Base-by-base conservation (phyloP, 92 coral and sea anemone genomes). In the Siderastrea siderea region DNA sequence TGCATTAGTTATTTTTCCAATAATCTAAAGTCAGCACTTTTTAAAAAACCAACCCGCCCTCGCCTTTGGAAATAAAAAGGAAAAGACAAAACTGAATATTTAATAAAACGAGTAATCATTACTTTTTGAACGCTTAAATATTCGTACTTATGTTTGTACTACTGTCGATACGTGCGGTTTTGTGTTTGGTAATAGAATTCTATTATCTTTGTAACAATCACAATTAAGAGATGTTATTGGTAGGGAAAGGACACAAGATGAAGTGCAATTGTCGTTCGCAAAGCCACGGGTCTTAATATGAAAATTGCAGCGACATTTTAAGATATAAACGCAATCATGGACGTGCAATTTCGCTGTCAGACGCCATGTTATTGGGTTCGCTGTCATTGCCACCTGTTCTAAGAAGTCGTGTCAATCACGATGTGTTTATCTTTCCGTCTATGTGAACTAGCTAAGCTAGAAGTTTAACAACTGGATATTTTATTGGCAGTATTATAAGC, bases 121-220 rank as follows among this genome's bases (percentile, higher is more conserved):
- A 44, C 62, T 62, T 70, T 69, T 61, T 84, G 67, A 70, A 57
- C 61, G 53, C 52, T 58, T 49, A 63, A 74, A 84, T 84, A 73
- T 84, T 26, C 87, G 72, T 44, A 50, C 62, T 53, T 84, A 58
- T 73, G 47, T 83, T 60, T 73, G 16, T 44, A 15, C 80, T 63
- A 61, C 10, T 74, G 76, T 83, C 88, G 38, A 46, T 60, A 15
- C 80, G 85, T 77, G 93, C 63, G 96, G 92, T 91, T 90, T 85
- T 88, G 64, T 83, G 89, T 81, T 81, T 58, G 81, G 84, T 88
- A 78, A 87, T 87, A 80, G 85, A 91, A 79, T 75, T 85, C 88
- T 66, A 85, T 88, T 84, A 95, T 93, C 94, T 71, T 60, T 55
- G 47, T 69, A 69, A 86, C 86, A 91, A 90, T 95, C 94, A 88